Percentiles rank a stretch among this genome's conserved stretches.
Evolutionary conservation across 2,113 vertebrate species (phyloP).

Genomic region (Caranx melampygus): DNA sequence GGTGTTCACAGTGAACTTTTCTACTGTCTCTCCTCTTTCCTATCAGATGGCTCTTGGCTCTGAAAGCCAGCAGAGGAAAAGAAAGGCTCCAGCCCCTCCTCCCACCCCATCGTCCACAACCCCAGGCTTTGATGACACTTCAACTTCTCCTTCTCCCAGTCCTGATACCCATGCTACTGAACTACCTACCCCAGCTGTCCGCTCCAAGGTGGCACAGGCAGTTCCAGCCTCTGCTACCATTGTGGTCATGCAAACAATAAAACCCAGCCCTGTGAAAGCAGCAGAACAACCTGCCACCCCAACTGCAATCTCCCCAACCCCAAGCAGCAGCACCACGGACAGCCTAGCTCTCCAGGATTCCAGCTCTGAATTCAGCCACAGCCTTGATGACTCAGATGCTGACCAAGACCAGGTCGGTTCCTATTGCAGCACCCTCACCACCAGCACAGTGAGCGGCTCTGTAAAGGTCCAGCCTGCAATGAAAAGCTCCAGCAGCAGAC

Average conservation of each 20-base stretch:
- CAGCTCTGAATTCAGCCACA: constrained; percentile 84
- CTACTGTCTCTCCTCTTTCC: constrained; percentile 35
- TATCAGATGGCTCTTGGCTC: constrained; percentile 84
- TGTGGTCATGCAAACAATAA: constrained; percentile 39
- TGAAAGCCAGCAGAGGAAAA: constrained; percentile 89
- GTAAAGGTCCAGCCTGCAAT: background rate
- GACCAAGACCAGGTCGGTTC: constrained; percentile 82
- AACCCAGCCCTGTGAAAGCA: constrained; percentile 25
- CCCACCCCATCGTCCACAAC: constrained; percentile 61
- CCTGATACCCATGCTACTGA: constrained; percentile 40
- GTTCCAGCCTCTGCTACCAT: constrained; percentile 17
- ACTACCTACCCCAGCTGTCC: constrained; percentile 33
- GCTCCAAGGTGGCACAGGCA: constrained; percentile 47
- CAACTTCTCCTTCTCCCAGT: constrained; percentile 40
- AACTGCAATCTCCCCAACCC: constrained; percentile 77
- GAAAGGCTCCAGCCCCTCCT: constrained; percentile 89
- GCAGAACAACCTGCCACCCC: constrained; percentile 71
- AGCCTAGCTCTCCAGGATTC: constrained; percentile 83
- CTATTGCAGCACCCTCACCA: constrained; percentile 74
- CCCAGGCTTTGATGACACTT: constrained; percentile 51
- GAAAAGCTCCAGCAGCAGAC: constrained; percentile 24
- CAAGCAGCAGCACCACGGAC: constrained; percentile 65
- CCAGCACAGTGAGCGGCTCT: constrained; percentile 73
- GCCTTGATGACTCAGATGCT: constrained; percentile 85
- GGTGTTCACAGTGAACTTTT: constrained; percentile 17